Evolutionary conservation across 2,113 vertebrate genomes (phyloP).

Genomic region (Larimichthys polyactis): DNA sequence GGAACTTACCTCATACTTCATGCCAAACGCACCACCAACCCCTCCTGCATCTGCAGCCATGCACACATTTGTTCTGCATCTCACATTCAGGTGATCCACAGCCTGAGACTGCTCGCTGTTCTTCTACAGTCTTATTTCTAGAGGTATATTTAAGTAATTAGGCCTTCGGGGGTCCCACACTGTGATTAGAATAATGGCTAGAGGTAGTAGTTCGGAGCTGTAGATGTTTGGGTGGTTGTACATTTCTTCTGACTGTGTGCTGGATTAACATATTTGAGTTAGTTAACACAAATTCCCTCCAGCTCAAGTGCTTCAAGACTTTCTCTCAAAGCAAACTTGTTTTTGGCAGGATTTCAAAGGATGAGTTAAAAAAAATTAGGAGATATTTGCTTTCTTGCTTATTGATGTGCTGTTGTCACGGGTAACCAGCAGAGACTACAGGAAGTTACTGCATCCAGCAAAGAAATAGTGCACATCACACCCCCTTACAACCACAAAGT

Average conservation of each 20-base stretch:
- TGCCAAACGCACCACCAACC: slow-evolving; percentile 45
- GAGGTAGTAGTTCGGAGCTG: not conserved
- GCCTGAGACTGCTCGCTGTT: not conserved
- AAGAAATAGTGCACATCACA: not conserved
- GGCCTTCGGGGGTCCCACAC: not conserved
- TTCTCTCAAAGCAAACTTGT: not conserved
- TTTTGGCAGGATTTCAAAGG: not conserved
- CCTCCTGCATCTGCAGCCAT: slow-evolving; percentile 36
- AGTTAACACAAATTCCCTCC: not conserved
- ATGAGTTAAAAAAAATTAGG: not conserved
- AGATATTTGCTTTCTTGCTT: not conserved
- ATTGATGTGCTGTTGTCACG: not conserved
- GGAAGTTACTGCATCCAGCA: not conserved
- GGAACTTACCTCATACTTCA: slow-evolving; percentile 81
- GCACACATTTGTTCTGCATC: slow-evolving; percentile 27
- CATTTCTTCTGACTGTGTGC: not conserved
- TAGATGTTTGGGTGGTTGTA: not conserved
- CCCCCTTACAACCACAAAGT: no score
- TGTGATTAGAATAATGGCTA: slow-evolving; percentile 23
- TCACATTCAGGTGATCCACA: slow-evolving; percentile 42
- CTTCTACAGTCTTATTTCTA: not conserved
- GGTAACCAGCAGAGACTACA: not conserved
- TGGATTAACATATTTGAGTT: not conserved
- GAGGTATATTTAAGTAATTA: slow-evolving; percentile 23
- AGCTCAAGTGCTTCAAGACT: no score